Conservation (phyloP, 2,888 invertebrate genomes). For the Chaitophorus viminalis region DNA sequence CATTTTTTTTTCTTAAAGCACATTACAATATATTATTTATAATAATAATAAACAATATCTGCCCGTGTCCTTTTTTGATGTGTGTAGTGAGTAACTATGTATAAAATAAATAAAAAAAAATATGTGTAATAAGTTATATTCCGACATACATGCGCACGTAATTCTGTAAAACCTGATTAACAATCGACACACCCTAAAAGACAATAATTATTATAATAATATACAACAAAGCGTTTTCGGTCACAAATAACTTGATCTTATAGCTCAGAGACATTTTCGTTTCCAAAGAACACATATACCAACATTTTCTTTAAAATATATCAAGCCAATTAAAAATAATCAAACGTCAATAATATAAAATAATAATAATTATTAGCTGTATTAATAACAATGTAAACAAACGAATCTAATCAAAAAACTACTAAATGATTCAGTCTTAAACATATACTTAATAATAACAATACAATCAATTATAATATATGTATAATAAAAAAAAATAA, state of each 20-base stretch:
- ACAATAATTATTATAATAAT: constrained; percentile 55
- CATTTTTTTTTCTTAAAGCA: constrained; percentile 55
- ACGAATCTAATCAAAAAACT: constrained; percentile 60
- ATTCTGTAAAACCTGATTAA: constrained; percentile 53
- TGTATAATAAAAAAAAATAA: constrained; percentile 52
- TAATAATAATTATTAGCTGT: constrained; percentile 58
- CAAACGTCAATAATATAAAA: constrained; percentile 51
- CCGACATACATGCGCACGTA: constrained; percentile 28
- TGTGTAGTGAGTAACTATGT: constrained; percentile 53
- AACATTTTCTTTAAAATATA: constrained; percentile 57
- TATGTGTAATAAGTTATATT: constrained; percentile 48
- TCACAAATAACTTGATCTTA: constrained; percentile 46
- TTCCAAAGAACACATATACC: constrained; percentile 49
- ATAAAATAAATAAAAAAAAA: constrained; percentile 56
- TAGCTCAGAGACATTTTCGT: constrained; percentile 36
- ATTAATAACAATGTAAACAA: constrained; percentile 59
- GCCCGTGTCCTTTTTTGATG: constrained; percentile 42
- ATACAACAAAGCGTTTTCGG: constrained; percentile 54
- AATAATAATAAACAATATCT: constrained; percentile 54
- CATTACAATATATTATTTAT: constrained; percentile 59
- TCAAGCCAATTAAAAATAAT: constrained; percentile 59
- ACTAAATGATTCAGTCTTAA: constrained; percentile 62
- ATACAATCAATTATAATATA: constrained; percentile 55
- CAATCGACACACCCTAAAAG: constrained; percentile 56
- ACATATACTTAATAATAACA: constrained; percentile 61